Evolutionary conservation across 2,113 vertebrate genomes (phyloP).

Genomic region (Siphamia tubifer): DNA sequence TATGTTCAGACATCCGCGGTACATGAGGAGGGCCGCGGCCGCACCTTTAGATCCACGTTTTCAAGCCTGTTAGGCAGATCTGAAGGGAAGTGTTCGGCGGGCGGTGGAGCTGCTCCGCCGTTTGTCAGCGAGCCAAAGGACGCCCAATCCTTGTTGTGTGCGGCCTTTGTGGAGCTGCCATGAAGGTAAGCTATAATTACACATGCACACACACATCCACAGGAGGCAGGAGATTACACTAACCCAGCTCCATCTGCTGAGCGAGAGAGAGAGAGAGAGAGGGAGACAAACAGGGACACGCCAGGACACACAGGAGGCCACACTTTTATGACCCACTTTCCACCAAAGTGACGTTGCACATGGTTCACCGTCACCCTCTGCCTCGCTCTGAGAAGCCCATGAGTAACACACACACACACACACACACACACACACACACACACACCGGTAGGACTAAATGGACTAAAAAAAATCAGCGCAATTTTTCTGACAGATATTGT

Average conservation of each 20-base stretch:
- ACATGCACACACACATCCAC: slow-evolving; percentile 48
- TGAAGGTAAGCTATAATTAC: slow-evolving; percentile 53
- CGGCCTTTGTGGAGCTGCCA: background rate
- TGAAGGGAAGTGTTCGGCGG: no score
- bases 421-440: no score
- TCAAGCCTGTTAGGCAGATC: no score
- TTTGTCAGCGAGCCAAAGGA: background rate
- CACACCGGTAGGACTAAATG: no score
- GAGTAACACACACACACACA: no score
- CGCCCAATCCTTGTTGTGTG: background rate
- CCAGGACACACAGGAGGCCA: background rate
- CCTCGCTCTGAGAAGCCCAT: background rate
- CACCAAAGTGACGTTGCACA: slow-evolving; percentile 19
- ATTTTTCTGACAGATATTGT: no score
- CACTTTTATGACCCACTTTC: slow-evolving; percentile 55
- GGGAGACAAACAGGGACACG: background rate
- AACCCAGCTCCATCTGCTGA: slow-evolving; percentile 65
- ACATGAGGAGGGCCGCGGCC: no score
- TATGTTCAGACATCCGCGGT: no score
- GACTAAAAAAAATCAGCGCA: no score
- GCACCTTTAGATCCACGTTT: no score
- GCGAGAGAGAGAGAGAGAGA: slow-evolving; percentile 19
- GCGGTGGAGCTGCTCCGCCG: background rate
- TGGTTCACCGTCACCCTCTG: background rate
- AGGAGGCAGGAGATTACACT: slow-evolving; percentile 61